phyloP scores from a whole-genome alignment of 1,140 invertebrate genomes.

The Ostrea edulis region DNA sequence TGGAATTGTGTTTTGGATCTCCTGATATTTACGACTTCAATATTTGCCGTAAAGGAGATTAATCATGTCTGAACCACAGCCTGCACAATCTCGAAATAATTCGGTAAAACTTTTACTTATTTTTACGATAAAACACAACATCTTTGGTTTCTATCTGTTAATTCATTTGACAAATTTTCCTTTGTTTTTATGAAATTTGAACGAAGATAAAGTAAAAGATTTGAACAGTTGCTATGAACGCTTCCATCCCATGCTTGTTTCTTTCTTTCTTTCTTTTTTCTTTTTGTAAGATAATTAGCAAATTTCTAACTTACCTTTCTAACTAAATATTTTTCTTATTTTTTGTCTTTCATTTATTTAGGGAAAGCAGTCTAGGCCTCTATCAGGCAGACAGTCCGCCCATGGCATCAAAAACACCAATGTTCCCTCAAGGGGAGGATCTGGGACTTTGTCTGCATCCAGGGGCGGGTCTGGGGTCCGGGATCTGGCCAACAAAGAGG shows the following conservation, averaged over 20 bases:
- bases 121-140: no score
- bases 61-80: neutral
- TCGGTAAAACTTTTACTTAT: neutral
- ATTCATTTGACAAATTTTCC: neutral
- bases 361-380: conserved; percentile 36
- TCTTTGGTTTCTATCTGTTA: neutral
- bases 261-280: no score
- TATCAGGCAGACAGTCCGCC: conserved; percentile 50
- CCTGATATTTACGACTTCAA: conserved; percentile 40
- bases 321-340: neutral
- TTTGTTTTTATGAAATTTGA: neutral
- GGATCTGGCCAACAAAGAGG: conserved; percentile 71
- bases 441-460: conserved; percentile 4
- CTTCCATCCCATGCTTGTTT: neutral
- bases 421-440: conserved; percentile 42
- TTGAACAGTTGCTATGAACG: conserved; percentile 6
- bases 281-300: no score
- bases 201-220: neutral
- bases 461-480: conserved; percentile 39
- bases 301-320: no score
- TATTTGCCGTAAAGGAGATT: conserved; percentile 35
- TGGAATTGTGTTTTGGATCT: conserved; percentile 41
- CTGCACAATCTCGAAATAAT: neutral
- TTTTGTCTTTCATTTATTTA: conserved; percentile 26
- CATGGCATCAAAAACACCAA: conserved; percentile 54